Evolutionary conservation across 2,113 vertebrate genomes (phyloP).

Genomic region (Phodopus roborovskii): DNA sequence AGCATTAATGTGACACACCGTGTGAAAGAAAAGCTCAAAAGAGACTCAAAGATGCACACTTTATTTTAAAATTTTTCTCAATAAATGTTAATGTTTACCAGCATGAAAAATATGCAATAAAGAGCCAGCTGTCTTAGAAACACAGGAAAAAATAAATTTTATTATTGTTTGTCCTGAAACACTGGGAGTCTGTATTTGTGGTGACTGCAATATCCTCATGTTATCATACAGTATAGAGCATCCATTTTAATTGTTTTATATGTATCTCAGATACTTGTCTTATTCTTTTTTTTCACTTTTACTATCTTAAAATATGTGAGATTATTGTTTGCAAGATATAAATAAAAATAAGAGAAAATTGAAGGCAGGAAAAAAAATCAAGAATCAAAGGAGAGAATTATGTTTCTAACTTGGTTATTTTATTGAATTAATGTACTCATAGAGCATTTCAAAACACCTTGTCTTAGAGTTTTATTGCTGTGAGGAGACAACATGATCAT

Average conservation of each 20-base stretch:
- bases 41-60: conserved; percentile 67
- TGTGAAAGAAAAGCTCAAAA: conserved; percentile 79
- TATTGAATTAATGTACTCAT: background rate
- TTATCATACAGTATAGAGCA: background rate
- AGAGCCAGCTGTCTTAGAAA: background rate
- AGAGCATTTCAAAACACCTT: background rate
- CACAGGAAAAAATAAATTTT: background rate
- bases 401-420: background rate
- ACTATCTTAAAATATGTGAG: background rate
- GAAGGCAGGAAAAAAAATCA: background rate
- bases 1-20: conserved; percentile 75
- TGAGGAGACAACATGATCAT: background rate
- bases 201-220: background rate
- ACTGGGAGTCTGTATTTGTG: background rate
- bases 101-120: conserved; percentile 59
- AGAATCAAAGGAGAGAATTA: background rate
- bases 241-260: background rate
- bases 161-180: background rate
- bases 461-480: background rate
- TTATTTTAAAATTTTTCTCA: conserved; percentile 59
- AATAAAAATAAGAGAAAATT: background rate
- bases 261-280: background rate
- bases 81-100: conserved; percentile 56
- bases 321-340: background rate
- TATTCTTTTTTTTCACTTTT: background rate